Base-by-base conservation (phyloP, 2,113 vertebrate species). In the Orthonyx spaldingii region DNA sequence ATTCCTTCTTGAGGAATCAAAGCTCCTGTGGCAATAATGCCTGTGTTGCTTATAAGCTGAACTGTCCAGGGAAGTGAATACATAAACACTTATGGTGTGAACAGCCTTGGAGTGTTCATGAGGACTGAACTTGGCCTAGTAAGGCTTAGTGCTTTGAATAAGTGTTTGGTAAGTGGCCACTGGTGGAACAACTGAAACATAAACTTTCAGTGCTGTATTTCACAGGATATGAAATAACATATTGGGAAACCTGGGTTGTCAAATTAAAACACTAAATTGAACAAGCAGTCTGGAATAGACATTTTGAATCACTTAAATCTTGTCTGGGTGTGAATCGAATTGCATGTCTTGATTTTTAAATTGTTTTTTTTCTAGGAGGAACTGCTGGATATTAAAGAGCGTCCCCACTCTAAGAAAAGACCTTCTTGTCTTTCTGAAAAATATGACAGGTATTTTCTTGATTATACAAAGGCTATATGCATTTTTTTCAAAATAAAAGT, bases 381-480 rank as follows among this genome's bases (percentile, higher is more conserved):
- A 70, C 98, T 99, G 89, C 98, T 99, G 97, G 98, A 99, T 97
- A 99, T 99, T 95, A 99, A 99, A 95, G 98, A 99, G 94, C 97
- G 98, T 55, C 99, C 99, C 14, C 96, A 99, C 95, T 99, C 99
- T 59, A 99, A 99, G 94, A 98, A 98, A 96, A 99, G 99, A 88
- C 99, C 99, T 59, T 98, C 99, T 12, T 99, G 99, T 98, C 98
- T 99, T 68, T 99, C 98, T 60, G 99, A 99, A 89, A 99, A 99
- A 98, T 99, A 99, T 82, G 99, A 99, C 99, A 99, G 99, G 99
- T 99, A 98, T 96, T 71, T 86, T 63, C 32, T 84, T 55, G 9
- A 10, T 84, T 74, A 33, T 71, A 17, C 17, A 64, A 44, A 88
- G 47, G 1, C 20, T 69, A 2, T 27, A 42, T 22, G 3, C 0